These are phyloP conservation scores for Bombus superbus DNA, from an alignment of 1,140 invertebrate species.

Conservation along the genomic window DNA sequence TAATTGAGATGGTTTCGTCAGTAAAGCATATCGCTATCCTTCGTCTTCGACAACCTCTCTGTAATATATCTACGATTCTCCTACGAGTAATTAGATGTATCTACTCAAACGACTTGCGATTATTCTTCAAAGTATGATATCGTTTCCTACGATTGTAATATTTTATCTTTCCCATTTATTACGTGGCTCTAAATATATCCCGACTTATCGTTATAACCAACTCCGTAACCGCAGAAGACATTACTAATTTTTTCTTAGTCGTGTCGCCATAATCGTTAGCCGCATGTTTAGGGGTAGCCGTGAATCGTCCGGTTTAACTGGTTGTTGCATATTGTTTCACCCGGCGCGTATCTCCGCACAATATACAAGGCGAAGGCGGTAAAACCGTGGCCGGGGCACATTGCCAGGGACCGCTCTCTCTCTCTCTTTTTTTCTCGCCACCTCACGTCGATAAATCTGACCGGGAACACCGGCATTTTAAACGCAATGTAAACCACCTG, in stretches of 20 bases:
- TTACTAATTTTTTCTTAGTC: not conserved
- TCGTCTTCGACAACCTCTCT: not conserved
- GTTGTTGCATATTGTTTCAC: constrained; percentile 58
- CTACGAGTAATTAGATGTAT: too few species aligned
- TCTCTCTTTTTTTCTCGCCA: not conserved
- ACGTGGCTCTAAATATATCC: not conserved
- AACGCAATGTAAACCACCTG: constrained; percentile 66
- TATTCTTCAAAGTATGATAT: not conserved
- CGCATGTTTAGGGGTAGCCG: not conserved
- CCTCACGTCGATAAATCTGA: constrained; percentile 58
- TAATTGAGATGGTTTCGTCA: constrained; percentile 65
- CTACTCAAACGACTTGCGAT: not conserved
- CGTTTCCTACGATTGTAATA: too few species aligned
- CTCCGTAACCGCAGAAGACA: not conserved
- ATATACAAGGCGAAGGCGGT: constrained; percentile 36
- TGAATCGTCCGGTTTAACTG: constrained; percentile 36
- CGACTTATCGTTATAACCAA: not conserved
- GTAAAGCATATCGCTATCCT: constrained; percentile 42
- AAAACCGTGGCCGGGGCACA: constrained; percentile 51
- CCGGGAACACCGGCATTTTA: constrained; percentile 55
- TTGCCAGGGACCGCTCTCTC: constrained; percentile 44
- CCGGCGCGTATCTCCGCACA: constrained; percentile 27
- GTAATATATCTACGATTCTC: not conserved
- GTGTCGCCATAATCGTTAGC: constrained; percentile 12
- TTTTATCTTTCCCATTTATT: not conserved